A percentile compares a stretch with the other conserved stretches of the same genome.
Conservation (phyloP, 1,140 invertebrate species). For the Micrasema longulum region DNA sequence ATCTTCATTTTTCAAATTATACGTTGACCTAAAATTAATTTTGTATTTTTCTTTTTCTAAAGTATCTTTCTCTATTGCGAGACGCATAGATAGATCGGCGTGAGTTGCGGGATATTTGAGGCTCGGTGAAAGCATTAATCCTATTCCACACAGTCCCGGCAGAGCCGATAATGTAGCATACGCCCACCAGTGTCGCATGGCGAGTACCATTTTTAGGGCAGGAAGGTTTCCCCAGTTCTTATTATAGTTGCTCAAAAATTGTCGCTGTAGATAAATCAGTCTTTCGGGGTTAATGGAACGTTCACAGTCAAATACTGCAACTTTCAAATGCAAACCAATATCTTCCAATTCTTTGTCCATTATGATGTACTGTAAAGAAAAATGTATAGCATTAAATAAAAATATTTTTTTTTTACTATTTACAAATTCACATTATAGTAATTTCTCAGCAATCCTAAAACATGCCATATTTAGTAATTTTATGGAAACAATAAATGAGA, state of each 20-base stretch:
- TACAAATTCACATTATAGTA: too few relatives aligned
- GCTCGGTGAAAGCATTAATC: slow-evolving; percentile 17
- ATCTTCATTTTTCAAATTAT: slow-evolving; percentile 54
- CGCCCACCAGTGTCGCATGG: slow-evolving; percentile 32
- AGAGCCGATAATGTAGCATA: slow-evolving; percentile 19
- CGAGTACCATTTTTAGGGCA: slow-evolving; percentile 22
- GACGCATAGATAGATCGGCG: slow-evolving; percentile 53
- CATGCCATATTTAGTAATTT: too few relatives aligned
- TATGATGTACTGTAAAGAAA: slow-evolving; percentile 51
- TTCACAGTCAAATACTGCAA: slow-evolving; percentile 59
- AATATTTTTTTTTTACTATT: too few relatives aligned
- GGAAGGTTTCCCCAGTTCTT: slow-evolving; percentile 29
- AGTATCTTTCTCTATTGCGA: slow-evolving; percentile 31
- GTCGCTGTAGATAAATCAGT: slow-evolving; percentile 25
- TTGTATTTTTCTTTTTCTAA: slow-evolving; percentile 24
- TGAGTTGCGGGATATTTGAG: slow-evolving; percentile 44
- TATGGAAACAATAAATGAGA: too few relatives aligned
- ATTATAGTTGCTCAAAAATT: slow-evolving; percentile 33
- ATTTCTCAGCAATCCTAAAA: too few relatives aligned
- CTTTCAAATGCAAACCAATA: slow-evolving; percentile 56
- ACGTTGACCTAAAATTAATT: slow-evolving; percentile 41
- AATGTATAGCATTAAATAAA: too few relatives aligned
- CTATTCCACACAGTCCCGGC: slow-evolving; percentile 46
- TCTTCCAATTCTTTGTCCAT: slow-evolving; percentile 55
- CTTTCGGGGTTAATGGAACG: slow-evolving; percentile 24